Evolutionary conservation across 92 coral and sea anemone genomes (phyloP), one percentile per base, ranked within the genome.

Genomic region (Blastomussa wellsi): DNA sequence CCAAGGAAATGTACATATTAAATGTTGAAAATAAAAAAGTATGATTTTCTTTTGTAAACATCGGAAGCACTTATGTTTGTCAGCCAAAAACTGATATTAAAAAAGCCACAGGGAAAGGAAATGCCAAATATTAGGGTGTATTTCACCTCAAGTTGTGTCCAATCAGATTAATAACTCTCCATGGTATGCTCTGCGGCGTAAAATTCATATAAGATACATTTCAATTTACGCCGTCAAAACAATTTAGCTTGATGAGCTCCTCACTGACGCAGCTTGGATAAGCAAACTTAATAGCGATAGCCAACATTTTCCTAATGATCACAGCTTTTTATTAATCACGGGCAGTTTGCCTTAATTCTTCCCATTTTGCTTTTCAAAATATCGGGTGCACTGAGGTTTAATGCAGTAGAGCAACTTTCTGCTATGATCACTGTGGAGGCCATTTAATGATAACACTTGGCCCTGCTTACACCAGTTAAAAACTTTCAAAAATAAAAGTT

Each of bases 171-270:
- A 74, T 74, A 74, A 57, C 39, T 76, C 74, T 73, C 80, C 39
- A 39, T 72, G 57, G 79, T 17, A 75, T 62, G 22, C 79, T 74
- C 74, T 32, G 52, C 74, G 37, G 80, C 62, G 32, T 24, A 73
- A 74, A 83, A 83, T 74, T 72, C 80, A 29, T 74, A 75, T 74
- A 60, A 41, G 89, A 90, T 87, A 87, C 83, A 79, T 83, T 83
- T 84, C 86, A 79, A 83, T 87, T 79, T 87, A 60, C 62, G 62
- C 42, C 86, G 84, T 79, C 93, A 81, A 83, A 90, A 90, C 91
- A 90, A 90, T 83, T 90, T 90, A 83, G 85, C 73, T 79, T 90
- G 85, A 79, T 83, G 69, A 83, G 79, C 72, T 49, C 80, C 72
- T 83, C 22, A 74, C 73, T 74, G 72, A 62, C 74, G 80, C 47